Percentiles rank a stretch among this genome's conserved stretches.
phyloP scores from a whole-genome alignment of 1,140 invertebrate species.

The Helicoverpa zea region DNA sequence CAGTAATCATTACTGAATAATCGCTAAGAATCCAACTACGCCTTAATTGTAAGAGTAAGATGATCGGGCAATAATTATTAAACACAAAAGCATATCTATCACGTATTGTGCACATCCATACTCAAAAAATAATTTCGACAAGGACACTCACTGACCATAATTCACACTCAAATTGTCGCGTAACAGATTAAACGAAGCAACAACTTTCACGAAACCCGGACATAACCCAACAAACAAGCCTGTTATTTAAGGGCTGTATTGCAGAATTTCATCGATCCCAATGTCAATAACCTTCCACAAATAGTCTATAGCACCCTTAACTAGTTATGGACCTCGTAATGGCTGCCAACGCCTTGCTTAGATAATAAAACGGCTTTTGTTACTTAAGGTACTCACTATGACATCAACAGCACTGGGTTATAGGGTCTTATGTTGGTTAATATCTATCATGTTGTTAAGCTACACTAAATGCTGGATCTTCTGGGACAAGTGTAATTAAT shows the following conservation, averaged over 20 bases:
- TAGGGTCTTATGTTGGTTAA: slow-evolving; percentile 49
- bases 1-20: too few species aligned
- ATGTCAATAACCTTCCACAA: slow-evolving; percentile 30
- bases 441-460: slow-evolving; percentile 52
- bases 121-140: too few species aligned
- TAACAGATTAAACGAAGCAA: neutral
- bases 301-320: slow-evolving; percentile 44
- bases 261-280: neutral
- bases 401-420: slow-evolving; percentile 20
- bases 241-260: slow-evolving; percentile 8
- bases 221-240: slow-evolving; percentile 14
- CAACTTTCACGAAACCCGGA: neutral
- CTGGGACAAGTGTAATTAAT: too few species aligned
- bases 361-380: slow-evolving; percentile 71
- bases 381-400: slow-evolving; percentile 55
- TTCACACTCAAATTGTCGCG: neutral
- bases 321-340: slow-evolving; percentile 55
- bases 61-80: too few species aligned
- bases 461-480: neutral
- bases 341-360: slow-evolving; percentile 57
- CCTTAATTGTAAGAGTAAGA: too few species aligned
- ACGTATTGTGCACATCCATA: too few species aligned
- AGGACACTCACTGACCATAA: too few species aligned
- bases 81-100: too few species aligned
- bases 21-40: too few species aligned